Evolutionary conservation across 2,113 vertebrate species (phyloP).

Genomic region (Aldabrachelys gigantea): DNA sequence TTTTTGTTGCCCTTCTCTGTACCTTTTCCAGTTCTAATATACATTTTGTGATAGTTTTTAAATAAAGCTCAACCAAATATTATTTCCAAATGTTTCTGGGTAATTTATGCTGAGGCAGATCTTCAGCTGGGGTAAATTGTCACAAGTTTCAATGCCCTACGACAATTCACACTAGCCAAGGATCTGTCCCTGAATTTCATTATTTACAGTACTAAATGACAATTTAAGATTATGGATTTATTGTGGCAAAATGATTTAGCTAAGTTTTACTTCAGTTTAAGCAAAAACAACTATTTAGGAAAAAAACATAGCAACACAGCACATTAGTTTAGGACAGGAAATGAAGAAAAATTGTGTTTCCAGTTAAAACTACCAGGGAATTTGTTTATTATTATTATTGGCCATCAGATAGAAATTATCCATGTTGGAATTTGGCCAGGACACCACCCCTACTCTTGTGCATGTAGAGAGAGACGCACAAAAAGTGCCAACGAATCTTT

Average conservation of each 20-base stretch:
- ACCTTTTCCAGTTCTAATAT: neutral
- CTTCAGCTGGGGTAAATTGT: neutral
- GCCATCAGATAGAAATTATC: neutral
- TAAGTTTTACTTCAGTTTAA: neutral
- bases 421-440: neutral
- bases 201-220: neutral
- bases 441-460: too few relatives aligned
- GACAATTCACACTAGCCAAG: neutral
- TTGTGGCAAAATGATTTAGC: neutral
- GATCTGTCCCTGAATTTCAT: neutral
- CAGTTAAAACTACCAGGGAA: neutral
- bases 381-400: neutral
- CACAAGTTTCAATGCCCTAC: neutral
- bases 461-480: neutral
- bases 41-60: neutral
- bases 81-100: neutral
- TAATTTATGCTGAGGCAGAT: neutral
- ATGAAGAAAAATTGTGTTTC: neutral
- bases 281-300: neutral
- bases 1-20: neutral
- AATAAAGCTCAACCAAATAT: neutral
- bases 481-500: neutral
- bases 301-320: neutral
- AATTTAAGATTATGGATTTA: neutral
- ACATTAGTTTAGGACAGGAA: neutral